Percentiles rank a stretch among this genome's conserved stretches.
phyloP scores from a whole-genome alignment of 1,140 invertebrate species.

The Mya arenaria region DNA sequence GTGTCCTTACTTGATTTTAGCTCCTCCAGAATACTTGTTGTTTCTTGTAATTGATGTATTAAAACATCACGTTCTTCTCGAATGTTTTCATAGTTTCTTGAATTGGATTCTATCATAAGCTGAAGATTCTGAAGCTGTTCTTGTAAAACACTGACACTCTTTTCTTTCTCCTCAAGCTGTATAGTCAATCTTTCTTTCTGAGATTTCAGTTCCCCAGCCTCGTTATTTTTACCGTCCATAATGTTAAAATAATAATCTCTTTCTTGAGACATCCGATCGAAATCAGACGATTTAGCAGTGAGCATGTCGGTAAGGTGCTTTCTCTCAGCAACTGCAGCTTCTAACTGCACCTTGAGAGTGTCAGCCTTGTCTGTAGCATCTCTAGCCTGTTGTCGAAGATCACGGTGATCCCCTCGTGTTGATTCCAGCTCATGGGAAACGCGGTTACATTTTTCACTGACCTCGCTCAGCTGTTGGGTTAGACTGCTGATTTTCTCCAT shows the following conservation, averaged over 20 bases:
- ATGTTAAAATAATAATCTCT: slow-evolving; percentile 71
- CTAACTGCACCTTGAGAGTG: slow-evolving; percentile 58
- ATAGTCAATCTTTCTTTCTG: slow-evolving; percentile 69
- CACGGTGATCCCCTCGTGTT: slow-evolving; percentile 59
- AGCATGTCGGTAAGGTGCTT: slow-evolving; percentile 66
- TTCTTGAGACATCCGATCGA: slow-evolving; percentile 70
- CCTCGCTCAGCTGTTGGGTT: slow-evolving; percentile 68
- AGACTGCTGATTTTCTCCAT: slow-evolving; percentile 71
- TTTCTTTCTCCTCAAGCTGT: slow-evolving; percentile 77
- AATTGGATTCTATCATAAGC: slow-evolving; percentile 69
- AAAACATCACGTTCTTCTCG: slow-evolving; percentile 74
- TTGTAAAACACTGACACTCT: slow-evolving; percentile 68
- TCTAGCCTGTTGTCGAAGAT: slow-evolving; percentile 58
- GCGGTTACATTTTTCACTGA: slow-evolving; percentile 70
- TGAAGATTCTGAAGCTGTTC: slow-evolving; percentile 71
- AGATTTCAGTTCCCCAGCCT: slow-evolving; percentile 64
- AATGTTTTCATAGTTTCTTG: slow-evolving; percentile 67
- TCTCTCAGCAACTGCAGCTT: slow-evolving; percentile 60
- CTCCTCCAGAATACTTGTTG: slow-evolving; percentile 70
- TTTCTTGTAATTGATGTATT: slow-evolving; percentile 65
- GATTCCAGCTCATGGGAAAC: slow-evolving; percentile 66
- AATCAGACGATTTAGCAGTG: slow-evolving; percentile 68
- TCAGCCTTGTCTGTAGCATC: slow-evolving; percentile 63
- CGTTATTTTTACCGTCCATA: slow-evolving; percentile 70
- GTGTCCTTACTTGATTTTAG: slow-evolving; percentile 66